These are phyloP conservation scores for Hemiscyllium ocellatum DNA, from an alignment of 2,113 vertebrate genomes.

Conservation along the genomic window DNA sequence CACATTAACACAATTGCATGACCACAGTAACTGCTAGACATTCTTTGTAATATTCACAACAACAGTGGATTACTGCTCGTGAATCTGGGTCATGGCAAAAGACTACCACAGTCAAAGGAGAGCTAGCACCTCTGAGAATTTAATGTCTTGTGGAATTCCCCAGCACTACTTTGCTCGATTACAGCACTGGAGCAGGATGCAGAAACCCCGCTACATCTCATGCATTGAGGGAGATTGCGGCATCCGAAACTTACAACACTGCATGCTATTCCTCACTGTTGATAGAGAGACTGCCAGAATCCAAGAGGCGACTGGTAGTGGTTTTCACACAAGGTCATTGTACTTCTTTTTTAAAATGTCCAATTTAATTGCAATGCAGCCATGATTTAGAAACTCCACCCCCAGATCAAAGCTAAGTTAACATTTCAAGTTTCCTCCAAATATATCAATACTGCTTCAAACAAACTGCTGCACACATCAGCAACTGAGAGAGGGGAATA, in stretches of 20 bases:
- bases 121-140: too few species aligned
- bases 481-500: not conserved
- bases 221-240: not conserved
- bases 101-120: too few species aligned
- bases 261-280: not conserved
- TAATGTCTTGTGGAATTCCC: too few species aligned
- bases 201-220: too few species aligned
- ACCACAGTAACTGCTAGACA: too few species aligned
- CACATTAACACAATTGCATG: too few species aligned
- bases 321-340: not conserved
- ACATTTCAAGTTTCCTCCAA: not conserved
- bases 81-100: too few species aligned
- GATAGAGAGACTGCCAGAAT: not conserved
- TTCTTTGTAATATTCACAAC: too few species aligned
- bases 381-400: not conserved
- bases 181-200: too few species aligned
- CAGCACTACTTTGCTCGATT: too few species aligned
- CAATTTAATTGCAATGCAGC: not conserved
- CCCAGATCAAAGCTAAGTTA: not conserved
- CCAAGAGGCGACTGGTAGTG: not conserved
- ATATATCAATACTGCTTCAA: not conserved
- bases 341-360: not conserved
- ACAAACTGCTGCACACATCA: not conserved
- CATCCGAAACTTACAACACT: not conserved
- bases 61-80: too few species aligned